phyloP scores from a whole-genome alignment of 2,113 vertebrate genomes.

The Mirza zaza region DNA sequence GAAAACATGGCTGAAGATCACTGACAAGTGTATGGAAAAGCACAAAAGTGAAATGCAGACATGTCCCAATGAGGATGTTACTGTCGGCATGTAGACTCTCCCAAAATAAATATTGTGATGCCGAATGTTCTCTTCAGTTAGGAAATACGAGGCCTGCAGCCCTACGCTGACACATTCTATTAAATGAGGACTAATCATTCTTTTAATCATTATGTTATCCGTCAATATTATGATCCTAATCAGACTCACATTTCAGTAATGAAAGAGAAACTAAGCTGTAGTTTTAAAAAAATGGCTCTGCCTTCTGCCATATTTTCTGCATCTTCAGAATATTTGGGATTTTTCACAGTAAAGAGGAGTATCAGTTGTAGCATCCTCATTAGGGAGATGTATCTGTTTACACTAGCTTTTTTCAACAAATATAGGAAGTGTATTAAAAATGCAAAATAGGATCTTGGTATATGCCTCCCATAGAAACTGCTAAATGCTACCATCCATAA shows the following conservation, averaged over 20 bases:
- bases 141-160: background rate
- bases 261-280: constrained; percentile 7
- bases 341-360: constrained; percentile 34
- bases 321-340: constrained; percentile 27
- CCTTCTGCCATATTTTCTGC: constrained; percentile 46
- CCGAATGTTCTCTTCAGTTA: background rate
- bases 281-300: background rate
- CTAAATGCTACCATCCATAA: constrained; percentile 61
- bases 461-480: constrained; percentile 52
- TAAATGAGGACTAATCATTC: background rate
- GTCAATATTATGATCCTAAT: background rate
- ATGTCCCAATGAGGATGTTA: background rate
- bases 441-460: constrained; percentile 40
- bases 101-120: background rate
- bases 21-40: background rate
- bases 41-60: background rate
- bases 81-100: background rate
- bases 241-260: background rate
- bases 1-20: background rate
- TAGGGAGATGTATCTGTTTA: constrained; percentile 58
- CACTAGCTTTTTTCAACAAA: constrained; percentile 39
- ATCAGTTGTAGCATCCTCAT: constrained; percentile 23
- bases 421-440: constrained; percentile 67
- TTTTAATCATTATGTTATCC: background rate
- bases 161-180: background rate